phyloP scores from a whole-genome alignment of 2,113 vertebrate genomes.

The Etheostoma spectabile region DNA sequence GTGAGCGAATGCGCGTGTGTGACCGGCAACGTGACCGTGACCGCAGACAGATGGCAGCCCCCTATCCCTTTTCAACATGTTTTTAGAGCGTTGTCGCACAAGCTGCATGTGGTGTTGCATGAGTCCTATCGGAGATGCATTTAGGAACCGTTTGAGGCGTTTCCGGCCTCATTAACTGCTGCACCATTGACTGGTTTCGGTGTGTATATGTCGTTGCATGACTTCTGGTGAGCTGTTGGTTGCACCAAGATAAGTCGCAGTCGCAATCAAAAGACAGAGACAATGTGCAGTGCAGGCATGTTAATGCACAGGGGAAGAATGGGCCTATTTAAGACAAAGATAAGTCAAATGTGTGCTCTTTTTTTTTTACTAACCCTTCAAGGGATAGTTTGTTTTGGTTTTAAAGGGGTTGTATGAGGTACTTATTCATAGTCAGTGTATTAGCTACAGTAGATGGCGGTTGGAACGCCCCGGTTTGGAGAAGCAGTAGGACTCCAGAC shows the following conservation, averaged over 20 bases:
- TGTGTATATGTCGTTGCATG: constrained; percentile 50
- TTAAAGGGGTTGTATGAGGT: too few species aligned
- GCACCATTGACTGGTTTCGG: constrained; percentile 97
- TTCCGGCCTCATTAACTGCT: constrained; percentile 96
- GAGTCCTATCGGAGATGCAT: constrained; percentile 94
- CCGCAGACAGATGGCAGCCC: constrained; percentile 91
- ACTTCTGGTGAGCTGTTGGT: background rate
- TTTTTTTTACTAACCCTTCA: background rate
- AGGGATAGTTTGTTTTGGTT: too few species aligned
- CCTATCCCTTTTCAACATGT: constrained; percentile 92
- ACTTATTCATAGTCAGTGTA: too few species aligned
- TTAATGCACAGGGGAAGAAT: background rate
- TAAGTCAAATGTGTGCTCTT: background rate
- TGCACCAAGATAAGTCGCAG: too few species aligned
- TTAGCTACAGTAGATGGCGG: too few species aligned
- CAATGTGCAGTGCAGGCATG: too few species aligned
- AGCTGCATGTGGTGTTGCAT: constrained; percentile 91
- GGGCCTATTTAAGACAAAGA: background rate
- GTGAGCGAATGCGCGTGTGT: constrained; percentile 90
- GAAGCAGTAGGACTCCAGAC: too few species aligned
- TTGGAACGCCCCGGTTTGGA: too few species aligned
- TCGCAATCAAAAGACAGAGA: background rate
- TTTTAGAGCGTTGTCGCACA: constrained; percentile 90
- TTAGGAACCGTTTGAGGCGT: constrained; percentile 88
- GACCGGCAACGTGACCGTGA: constrained; percentile 88